Evolutionary conservation across 2,113 vertebrate genomes (phyloP).

Genomic region (Odocoileus virginianus): DNA sequence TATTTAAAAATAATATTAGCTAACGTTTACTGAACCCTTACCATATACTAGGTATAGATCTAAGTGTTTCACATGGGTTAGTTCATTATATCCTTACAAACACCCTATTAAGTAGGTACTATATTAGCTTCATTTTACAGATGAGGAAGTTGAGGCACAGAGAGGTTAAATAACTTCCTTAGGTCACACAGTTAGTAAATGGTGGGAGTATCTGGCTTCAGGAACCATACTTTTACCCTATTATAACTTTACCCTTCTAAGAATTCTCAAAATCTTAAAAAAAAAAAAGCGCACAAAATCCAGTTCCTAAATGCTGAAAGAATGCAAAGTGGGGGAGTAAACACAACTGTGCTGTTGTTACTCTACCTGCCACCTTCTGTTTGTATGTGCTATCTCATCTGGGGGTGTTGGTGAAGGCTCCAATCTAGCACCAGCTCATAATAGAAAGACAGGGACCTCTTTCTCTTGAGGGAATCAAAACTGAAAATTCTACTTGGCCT

Average conservation of each 20-base stretch:
- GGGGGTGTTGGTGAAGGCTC: background rate
- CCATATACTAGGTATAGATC: background rate
- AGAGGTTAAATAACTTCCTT: background rate
- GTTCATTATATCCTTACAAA: background rate
- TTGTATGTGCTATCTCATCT: background rate
- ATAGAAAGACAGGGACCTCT: background rate
- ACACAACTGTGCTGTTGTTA: background rate
- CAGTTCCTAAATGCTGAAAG: background rate
- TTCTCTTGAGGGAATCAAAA: constrained; percentile 1
- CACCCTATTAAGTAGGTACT: background rate
- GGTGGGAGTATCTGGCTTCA: background rate
- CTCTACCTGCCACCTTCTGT: background rate
- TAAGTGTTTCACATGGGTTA: background rate
- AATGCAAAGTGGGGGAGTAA: background rate
- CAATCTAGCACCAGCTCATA: background rate
- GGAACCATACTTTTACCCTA: background rate
- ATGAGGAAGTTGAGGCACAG: background rate
- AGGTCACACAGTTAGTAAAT: background rate
- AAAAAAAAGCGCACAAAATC: background rate
- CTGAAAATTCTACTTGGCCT: background rate
- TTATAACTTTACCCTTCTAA: background rate
- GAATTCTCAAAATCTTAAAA: background rate
- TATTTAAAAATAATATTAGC: background rate
- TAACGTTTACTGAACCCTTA: constrained; percentile 13
- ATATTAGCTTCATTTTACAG: background rate